Evolutionary conservation across 1,140 invertebrate genomes (phyloP), one percentile per base, ranked within the genome.

Genomic region (Solenopsis fugax): DNA sequence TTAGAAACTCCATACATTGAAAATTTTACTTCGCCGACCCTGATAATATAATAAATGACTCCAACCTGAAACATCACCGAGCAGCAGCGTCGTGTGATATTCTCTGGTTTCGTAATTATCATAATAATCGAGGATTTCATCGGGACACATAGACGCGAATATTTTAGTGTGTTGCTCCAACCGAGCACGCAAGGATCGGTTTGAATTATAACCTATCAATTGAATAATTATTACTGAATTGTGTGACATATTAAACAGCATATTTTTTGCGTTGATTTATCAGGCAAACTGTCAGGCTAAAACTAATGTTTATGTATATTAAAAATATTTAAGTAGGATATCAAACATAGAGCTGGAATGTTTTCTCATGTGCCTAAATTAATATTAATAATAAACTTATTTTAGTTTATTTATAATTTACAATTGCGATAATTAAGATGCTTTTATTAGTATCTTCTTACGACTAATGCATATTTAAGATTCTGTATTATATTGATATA

Each of bases 141-240:
- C 96, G 0, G 96, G 96, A 41, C 96, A 96, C 94, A 97, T 95
- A 0, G 96, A 96, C 0, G 96, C 96, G 73, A 96, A 96, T 78
- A 96, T 96, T 91, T 96, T 96, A 1, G 95, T 96, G 48, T 96
- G 94, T 2, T 94, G 45, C 5, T 91, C 89, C 18, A 90, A 16
- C 48, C 54, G 82, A 12, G 24, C 24, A n/a, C 41, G 37, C 2
- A 16, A 45, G 0, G 13, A 3, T 37, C 48, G 82, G 0, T 54
- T 34, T 9, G 16, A 13, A 56, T 50, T 45, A 21, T 54, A 10
- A 0, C 0, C 3, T 73, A 18, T 13, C 13, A 13, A 84, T 60
- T n/a, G 54, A 73, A 12, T 18, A 29, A 29, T 29, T 1, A 29
- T 29, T 29, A 54, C 41, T 52, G 54, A 64, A 41, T 52, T 21